These are phyloP conservation scores for Pseudobourletiella spinata DNA, from an alignment of 1,140 invertebrate genomes.

Conservation along the genomic window DNA sequence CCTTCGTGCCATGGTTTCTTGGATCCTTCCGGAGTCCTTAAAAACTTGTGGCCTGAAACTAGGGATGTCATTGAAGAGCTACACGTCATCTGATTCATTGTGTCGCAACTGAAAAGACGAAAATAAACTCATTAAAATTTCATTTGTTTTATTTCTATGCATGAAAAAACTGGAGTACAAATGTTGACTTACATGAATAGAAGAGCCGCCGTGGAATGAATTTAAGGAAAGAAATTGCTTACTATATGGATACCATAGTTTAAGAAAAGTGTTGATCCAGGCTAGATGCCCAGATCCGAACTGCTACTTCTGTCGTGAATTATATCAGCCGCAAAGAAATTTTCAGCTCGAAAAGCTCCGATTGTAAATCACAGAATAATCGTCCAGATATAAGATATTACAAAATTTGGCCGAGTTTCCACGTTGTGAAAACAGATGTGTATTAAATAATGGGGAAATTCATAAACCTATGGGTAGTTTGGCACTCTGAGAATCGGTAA, in stretches of 20 bases:
- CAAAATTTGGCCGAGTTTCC: background rate
- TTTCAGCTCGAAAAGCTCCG: background rate
- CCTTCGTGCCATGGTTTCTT: conserved; percentile 15
- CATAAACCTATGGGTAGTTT: too few species aligned
- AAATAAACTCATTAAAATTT: background rate
- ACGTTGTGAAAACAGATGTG: too few species aligned
- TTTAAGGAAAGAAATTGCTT: background rate
- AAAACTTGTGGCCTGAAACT: conserved; percentile 14
- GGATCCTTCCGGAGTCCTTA: conserved; percentile 24
- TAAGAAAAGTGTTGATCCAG: background rate
- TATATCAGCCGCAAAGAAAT: too few species aligned
- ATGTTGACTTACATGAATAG: conserved; percentile 7
- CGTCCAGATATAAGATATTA: background rate
- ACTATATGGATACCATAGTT: background rate
- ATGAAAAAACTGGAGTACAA: too few species aligned
- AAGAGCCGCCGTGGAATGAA: background rate
- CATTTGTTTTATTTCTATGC: background rate
- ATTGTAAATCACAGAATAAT: background rate
- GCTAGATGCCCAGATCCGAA: background rate
- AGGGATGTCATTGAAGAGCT: conserved; percentile 27
- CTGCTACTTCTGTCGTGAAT: too few species aligned
- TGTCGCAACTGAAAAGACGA: conserved; percentile 13
- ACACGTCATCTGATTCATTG: conserved; percentile 34
- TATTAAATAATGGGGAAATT: too few species aligned
- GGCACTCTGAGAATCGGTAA: too few species aligned